Conservation (phyloP, 2,888 invertebrate species). For the Drosophila borborema region DNA sequence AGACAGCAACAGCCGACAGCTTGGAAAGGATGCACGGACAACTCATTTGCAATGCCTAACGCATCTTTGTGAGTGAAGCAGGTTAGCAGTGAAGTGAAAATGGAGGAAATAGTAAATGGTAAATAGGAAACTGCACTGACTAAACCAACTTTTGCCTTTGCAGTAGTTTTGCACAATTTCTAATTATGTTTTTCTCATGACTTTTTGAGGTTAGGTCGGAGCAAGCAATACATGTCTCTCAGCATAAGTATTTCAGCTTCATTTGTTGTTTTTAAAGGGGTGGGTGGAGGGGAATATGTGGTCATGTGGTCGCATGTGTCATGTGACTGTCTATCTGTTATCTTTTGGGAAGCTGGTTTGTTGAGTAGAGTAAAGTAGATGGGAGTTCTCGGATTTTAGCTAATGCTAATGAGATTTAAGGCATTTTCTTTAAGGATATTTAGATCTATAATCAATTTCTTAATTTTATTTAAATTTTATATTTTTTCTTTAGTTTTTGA, state of each 20-base stretch:
- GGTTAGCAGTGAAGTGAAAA: conserved; percentile 1
- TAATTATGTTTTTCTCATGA: conserved; percentile 63
- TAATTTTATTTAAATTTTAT: neutral
- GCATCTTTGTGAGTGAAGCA: conserved; percentile 32
- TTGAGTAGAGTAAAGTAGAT: neutral
- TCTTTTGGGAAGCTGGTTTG: neutral
- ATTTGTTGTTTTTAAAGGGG: conserved; percentile 46
- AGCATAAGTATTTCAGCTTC: conserved; percentile 40
- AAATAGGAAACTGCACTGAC: conserved; percentile 9
- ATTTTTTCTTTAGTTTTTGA: neutral
- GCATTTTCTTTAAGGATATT: neutral
- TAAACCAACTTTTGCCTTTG: conserved; percentile 51
- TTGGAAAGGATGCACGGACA: conserved; percentile 44
- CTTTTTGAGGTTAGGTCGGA: conserved; percentile 61
- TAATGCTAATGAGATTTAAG: neutral
- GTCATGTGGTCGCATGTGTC: neutral
- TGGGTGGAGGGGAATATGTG: neutral
- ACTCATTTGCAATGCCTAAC: conserved; percentile 65
- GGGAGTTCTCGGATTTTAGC: neutral
- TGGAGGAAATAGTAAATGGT: neutral
- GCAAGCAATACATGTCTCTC: conserved; percentile 9
- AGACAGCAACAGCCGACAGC: conserved; percentile 11
- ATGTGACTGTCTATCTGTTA: neutral
- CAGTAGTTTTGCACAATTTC: conserved; percentile 69
- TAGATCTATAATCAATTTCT: neutral